Evolutionary conservation across 53 echinoderm and acorn worm genomes (phyloP).

Genomic region (Holothuria leucospilota): DNA sequence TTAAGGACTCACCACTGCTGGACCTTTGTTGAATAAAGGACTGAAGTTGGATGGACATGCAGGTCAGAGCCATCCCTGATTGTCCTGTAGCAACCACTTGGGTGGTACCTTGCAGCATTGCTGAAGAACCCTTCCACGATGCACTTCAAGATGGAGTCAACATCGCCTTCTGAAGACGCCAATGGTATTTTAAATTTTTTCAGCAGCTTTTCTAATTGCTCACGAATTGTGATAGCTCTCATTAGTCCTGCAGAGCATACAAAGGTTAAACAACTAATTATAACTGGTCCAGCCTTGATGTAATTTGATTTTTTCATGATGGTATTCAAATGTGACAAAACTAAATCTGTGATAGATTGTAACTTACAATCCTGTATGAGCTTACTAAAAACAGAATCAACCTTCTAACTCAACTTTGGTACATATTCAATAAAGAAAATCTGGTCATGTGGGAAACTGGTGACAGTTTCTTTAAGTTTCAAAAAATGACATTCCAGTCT

Average conservation of each 20-base stretch:
- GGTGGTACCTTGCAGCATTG: constrained; percentile 87
- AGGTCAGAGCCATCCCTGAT: constrained; percentile 77
- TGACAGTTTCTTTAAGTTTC: too few relatives aligned
- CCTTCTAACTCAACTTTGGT: too few relatives aligned
- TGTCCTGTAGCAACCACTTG: constrained; percentile 85
- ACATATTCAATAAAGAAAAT: too few relatives aligned
- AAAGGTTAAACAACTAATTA: not conserved
- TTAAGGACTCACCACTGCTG: constrained; percentile 79
- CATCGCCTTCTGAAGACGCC: constrained; percentile 93
- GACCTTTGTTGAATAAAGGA: constrained; percentile 82
- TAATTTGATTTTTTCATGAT: too few relatives aligned
- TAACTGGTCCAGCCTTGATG: too few relatives aligned
- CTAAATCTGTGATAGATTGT: too few relatives aligned
- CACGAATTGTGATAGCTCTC: constrained; percentile 78
- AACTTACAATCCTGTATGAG: too few relatives aligned
- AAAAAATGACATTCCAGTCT: too few relatives aligned
- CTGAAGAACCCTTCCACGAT: constrained; percentile 93
- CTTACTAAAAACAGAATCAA: too few relatives aligned
- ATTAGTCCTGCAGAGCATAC: constrained; percentile 65
- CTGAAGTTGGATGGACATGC: constrained; percentile 90
- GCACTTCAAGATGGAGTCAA: constrained; percentile 82
- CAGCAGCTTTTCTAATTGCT: constrained; percentile 84
- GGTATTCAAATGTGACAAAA: too few relatives aligned
- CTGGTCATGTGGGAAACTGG: too few relatives aligned
- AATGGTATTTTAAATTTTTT: constrained; percentile 96